Base-by-base conservation (phyloP, 2,888 invertebrate species). In the Drosophila emarginata region DNA sequence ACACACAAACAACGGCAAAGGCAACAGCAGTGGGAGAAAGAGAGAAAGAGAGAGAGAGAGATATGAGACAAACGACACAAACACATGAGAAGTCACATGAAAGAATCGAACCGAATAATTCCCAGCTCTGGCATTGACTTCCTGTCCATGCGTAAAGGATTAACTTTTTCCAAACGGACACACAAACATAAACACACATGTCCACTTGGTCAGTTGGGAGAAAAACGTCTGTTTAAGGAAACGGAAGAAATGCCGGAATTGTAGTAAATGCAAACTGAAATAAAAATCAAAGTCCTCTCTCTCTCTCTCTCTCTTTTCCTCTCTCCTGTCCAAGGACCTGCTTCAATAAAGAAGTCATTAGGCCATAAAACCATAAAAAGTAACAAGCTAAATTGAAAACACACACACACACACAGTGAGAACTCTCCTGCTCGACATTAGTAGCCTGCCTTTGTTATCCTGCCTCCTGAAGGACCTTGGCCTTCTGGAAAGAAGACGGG, bases 301-400 rank as follows among this genome's bases (percentile, higher is more conserved):
- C 23, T 60, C 58, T 37, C 45, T 54, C 53, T 6, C 50, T 28
- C 28, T 6, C 54, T 66, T 62, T 58, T 51, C 64, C 59, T 79
- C 18, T 64, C 61, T 79, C 18, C 28, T 5, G 80, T 45, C 62
- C 78, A 73, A 78, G 86, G 82, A 81, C 61, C 71, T 85, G 81
- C 84, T 86, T 82, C 72, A 88, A 85, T 85, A 85, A 85, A 88
- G 87, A 85, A 85, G 87, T 85, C 89, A 88, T 88, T 70, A 75
- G 51, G 73, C 78, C 85, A 82, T 85, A 88, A 88, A 88, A 75
- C 72, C 82, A 85, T 85, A 88, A 85, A 83, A 80, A 87, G 72
- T 51, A 57, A 64, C 61, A 69, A 64, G 59, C 15, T 45, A 7
- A 45, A 32, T 32, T 32, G 9, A 53, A 71, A 37, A 59, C 21